A percentile compares a stretch with the other conserved stretches of the same genome.
Evolutionary conservation across 2,113 vertebrate genomes (phyloP).

Genomic region (Athene cunicularia): DNA sequence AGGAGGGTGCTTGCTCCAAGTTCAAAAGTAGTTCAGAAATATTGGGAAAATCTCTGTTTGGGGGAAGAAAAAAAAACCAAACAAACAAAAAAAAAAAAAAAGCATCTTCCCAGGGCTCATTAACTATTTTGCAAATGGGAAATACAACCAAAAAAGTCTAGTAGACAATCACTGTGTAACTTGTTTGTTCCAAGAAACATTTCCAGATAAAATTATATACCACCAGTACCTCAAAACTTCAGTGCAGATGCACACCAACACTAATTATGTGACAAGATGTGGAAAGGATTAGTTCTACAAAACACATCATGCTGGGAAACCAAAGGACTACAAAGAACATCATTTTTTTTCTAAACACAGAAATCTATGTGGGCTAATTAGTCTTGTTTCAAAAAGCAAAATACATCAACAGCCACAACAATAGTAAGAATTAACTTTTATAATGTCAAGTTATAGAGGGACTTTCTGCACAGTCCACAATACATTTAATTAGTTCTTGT

Average conservation of each 20-base stretch:
- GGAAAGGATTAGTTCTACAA: background rate
- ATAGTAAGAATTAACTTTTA: conserved; percentile 3
- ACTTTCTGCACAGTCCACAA: background rate
- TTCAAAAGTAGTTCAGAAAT: background rate
- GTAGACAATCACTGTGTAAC: background rate
- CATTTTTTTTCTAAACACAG: conserved; percentile 18
- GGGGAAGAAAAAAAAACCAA: background rate
- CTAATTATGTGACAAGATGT: background rate
- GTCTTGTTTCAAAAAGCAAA: background rate
- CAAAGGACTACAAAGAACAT: background rate
- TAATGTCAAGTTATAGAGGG: background rate
- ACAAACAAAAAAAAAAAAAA: background rate
- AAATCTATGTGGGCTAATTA: background rate
- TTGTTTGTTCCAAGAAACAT: background rate
- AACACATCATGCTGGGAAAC: background rate
- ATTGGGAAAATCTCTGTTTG: background rate
- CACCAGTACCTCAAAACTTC: background rate
- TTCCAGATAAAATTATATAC: background rate
- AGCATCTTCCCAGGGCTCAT: background rate
- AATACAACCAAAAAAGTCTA: background rate
- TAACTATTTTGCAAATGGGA: background rate
- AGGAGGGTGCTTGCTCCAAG: background rate
- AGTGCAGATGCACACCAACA: background rate
- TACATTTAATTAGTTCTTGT: conserved; percentile 38
- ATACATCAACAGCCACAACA: background rate